Conservation (phyloP, 2,797 vertebrate genomes). For the Emydoidea blandingii region DNA sequence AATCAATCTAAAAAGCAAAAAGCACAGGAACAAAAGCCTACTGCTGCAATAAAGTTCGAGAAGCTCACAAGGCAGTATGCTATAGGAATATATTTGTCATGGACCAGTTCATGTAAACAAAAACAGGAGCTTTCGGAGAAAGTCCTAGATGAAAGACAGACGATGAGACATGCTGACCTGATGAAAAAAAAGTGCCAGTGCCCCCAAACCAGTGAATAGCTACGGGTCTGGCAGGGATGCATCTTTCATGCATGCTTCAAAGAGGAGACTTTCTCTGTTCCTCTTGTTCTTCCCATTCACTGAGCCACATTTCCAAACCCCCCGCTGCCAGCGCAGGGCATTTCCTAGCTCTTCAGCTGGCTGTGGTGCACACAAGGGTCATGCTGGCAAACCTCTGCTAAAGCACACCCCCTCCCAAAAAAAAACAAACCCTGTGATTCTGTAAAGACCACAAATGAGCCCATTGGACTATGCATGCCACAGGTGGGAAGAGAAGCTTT, state of each 20-base stretch:
- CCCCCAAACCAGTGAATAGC: not conserved
- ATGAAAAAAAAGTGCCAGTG: not conserved
- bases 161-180: not conserved
- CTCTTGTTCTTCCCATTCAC: slow-evolving; percentile 30
- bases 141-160: not conserved
- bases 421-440: not conserved
- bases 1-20: not conserved
- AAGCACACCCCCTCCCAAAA: not conserved
- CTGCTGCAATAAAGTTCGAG: slow-evolving; percentile 15
- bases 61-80: slow-evolving; percentile 4
- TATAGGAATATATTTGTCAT: not conserved
- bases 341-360: not conserved
- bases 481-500: not conserved
- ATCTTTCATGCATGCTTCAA: slow-evolving; percentile 69
- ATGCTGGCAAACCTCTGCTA: not conserved
- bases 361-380: not conserved
- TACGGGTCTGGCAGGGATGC: not conserved
- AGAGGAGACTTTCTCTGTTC: slow-evolving; percentile 70
- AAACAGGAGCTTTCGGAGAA: not conserved
- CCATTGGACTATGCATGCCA: not conserved
- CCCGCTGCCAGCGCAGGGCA: not conserved
- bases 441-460: not conserved
- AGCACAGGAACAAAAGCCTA: not conserved
- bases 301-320: not conserved
- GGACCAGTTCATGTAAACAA: not conserved